Evolutionary conservation across 2,888 invertebrate species (phyloP).

Genomic region (Drosophila nr. perissopoda): DNA sequence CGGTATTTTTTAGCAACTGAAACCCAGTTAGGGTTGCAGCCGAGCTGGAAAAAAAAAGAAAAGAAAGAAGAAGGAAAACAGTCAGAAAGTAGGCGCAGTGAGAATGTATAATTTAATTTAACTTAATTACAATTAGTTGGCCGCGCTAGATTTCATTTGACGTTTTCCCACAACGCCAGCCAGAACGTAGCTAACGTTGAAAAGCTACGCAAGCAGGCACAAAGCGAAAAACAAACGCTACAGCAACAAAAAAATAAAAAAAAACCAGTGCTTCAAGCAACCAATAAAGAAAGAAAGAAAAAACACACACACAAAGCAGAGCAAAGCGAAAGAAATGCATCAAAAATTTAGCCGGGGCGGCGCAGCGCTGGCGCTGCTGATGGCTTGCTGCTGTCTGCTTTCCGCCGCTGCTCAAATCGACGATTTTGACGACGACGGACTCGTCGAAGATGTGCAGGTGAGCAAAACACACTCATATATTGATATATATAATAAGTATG

Average conservation of each 20-base stretch:
- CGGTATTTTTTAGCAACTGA: constrained; percentile 52
- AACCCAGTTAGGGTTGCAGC: constrained; percentile 41
- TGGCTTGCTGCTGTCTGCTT: constrained; percentile 53
- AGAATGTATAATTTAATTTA: constrained; percentile 78
- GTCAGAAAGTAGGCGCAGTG: constrained; percentile 67
- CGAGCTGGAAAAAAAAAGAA: constrained; percentile 24
- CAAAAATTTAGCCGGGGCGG: constrained; percentile 55
- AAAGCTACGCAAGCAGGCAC: constrained; percentile 52
- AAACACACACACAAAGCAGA: constrained; percentile 28
- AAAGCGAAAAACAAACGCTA: constrained; percentile 34
- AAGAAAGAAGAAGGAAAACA: constrained; percentile 46
- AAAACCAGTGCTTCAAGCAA: constrained; percentile 38
- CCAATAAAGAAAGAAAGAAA: constrained; percentile 12
- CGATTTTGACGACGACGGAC: constrained; percentile 80
- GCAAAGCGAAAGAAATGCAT: constrained; percentile 56
- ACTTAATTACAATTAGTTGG: constrained; percentile 75
- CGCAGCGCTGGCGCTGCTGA: constrained; percentile 56
- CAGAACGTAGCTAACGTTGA: constrained; percentile 58
- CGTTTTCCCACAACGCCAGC: constrained; percentile 49
- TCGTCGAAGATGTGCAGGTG: constrained; percentile 81
- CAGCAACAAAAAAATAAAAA: constrained; percentile 19
- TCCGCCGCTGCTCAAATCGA: constrained; percentile 55
- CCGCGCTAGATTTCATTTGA: constrained; percentile 62
- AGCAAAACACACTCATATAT: constrained; percentile 36
- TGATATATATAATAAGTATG: neutral